These are phyloP conservation scores for Enteromius trimaculatus DNA, from an alignment of 2,797 vertebrate species.

Conservation along the genomic window DNA sequence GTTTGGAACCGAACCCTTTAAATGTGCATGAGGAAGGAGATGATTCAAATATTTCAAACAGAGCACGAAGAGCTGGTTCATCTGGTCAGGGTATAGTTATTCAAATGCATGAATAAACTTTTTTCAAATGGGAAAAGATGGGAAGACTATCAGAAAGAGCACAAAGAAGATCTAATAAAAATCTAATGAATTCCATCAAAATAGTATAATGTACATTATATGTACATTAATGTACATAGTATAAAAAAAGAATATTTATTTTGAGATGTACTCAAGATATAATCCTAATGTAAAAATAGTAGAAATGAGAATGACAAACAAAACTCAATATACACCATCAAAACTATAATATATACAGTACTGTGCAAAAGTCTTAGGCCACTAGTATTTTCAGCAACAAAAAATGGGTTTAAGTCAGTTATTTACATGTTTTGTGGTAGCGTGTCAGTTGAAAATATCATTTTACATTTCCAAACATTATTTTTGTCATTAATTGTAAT, in stretches of 20 bases:
- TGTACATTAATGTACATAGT: too few relatives aligned
- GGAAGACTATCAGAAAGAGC: not conserved
- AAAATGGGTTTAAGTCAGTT: too few relatives aligned
- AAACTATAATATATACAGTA: not conserved
- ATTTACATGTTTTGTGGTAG: too few relatives aligned
- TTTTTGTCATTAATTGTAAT: too few relatives aligned
- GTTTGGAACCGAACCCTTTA: not conserved
- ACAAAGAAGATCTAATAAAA: too few relatives aligned
- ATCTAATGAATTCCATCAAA: not conserved
- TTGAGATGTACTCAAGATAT: not conserved
- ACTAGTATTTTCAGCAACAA: too few relatives aligned
- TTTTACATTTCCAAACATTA: too few relatives aligned
- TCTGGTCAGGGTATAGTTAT: not conserved
- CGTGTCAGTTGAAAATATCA: too few relatives aligned
- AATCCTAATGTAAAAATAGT: not conserved
- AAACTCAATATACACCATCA: not conserved
- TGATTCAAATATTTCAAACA: conserved; percentile 1
- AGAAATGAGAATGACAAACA: not conserved
- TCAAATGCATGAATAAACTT: not conserved
- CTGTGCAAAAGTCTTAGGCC: too few relatives aligned
- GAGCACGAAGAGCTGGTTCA: not conserved
- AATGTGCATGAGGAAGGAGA: conserved; percentile 12
- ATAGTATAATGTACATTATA: not conserved
- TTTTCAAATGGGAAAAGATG: not conserved
- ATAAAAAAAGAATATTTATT: not conserved